Evolutionary conservation across 1,140 invertebrate species (phyloP).

Genomic region (Galleria mellonella): DNA sequence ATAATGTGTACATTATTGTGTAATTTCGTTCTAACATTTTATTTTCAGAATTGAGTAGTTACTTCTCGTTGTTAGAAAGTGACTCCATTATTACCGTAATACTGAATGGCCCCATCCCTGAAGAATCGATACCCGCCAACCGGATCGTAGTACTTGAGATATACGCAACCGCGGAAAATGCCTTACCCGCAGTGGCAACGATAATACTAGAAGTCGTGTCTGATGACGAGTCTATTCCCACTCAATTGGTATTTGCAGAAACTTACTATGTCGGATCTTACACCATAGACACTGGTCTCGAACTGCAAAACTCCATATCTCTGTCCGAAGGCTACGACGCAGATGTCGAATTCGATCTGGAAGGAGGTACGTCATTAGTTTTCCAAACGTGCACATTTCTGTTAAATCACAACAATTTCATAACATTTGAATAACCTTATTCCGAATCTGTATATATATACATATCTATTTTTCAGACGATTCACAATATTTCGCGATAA

Average conservation of each 20-base stretch:
- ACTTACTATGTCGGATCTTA: slow-evolving; percentile 10
- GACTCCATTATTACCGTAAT: slow-evolving; percentile 13
- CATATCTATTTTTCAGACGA: slow-evolving; percentile 20
- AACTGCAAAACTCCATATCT: slow-evolving; percentile 6
- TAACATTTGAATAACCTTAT: too few species aligned
- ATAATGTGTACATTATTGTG: neutral
- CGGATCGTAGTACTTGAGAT: slow-evolving; percentile 23
- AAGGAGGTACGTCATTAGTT: slow-evolving; percentile 10
- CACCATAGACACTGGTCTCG: neutral
- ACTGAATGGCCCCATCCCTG: slow-evolving; percentile 10
- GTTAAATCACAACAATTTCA: too few species aligned
- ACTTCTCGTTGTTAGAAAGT: slow-evolving; percentile 5
- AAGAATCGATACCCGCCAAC: slow-evolving; percentile 15
- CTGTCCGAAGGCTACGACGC: slow-evolving; percentile 6
- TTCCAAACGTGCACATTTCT: too few species aligned
- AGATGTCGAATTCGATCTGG: slow-evolving; percentile 4
- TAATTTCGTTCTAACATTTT: slow-evolving; percentile 1
- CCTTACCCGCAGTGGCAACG: slow-evolving; percentile 17
- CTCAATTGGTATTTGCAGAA: slow-evolving; percentile 9
- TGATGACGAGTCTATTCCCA: neutral
- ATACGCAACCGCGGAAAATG: slow-evolving; percentile 11
- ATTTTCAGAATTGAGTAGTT: slow-evolving; percentile 15
- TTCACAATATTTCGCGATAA: slow-evolving; percentile 20
- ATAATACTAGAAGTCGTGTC: slow-evolving; percentile 23
- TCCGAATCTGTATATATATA: too few species aligned